Evolutionary conservation across 37 sponge, comb jelly and placozoan genomes (phyloP).

Genomic region (Tethya wilhelma): DNA sequence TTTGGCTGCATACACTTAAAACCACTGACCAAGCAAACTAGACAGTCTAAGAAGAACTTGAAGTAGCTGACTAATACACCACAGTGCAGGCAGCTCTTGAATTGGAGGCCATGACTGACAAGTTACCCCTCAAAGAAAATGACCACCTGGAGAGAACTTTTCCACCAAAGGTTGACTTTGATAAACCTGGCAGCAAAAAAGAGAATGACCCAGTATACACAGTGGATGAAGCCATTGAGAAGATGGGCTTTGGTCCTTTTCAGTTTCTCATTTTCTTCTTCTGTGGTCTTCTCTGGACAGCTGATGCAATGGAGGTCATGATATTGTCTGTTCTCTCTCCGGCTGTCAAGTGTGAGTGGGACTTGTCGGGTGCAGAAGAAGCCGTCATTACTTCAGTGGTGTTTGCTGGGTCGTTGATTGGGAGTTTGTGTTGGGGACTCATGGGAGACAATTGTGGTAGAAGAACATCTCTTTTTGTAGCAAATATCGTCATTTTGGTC

Average conservation of each 20-base stretch:
- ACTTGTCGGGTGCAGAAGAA: slow-evolving; percentile 23
- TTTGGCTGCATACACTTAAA: no score
- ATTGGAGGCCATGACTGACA: no score
- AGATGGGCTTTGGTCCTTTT: slow-evolving; percentile 80
- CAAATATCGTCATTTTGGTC: slow-evolving; percentile 31
- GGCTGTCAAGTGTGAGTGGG: slow-evolving; percentile 48
- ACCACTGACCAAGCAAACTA: no score
- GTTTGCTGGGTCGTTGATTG: slow-evolving; percentile 76
- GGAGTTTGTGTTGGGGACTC: slow-evolving; percentile 54
- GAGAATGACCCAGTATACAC: slow-evolving; percentile 39
- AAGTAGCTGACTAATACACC: no score
- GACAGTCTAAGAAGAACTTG: no score
- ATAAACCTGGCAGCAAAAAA: no score
- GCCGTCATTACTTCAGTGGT: slow-evolving; percentile 61
- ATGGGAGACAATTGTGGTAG: slow-evolving; percentile 63
- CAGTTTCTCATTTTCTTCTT: slow-evolving; percentile 66
- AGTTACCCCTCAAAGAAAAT: no score
- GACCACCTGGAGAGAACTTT: no score
- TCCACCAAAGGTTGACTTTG: no score
- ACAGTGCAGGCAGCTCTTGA: no score
- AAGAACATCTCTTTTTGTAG: slow-evolving; percentile 34
- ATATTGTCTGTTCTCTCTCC: slow-evolving; percentile 50
- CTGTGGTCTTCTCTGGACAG: slow-evolving; percentile 44
- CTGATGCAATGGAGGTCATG: slow-evolving; percentile 67
- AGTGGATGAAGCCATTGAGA: slow-evolving; percentile 81